Base-by-base conservation (phyloP, 2,888 invertebrate genomes). In the Apoda limacodes region DNA sequence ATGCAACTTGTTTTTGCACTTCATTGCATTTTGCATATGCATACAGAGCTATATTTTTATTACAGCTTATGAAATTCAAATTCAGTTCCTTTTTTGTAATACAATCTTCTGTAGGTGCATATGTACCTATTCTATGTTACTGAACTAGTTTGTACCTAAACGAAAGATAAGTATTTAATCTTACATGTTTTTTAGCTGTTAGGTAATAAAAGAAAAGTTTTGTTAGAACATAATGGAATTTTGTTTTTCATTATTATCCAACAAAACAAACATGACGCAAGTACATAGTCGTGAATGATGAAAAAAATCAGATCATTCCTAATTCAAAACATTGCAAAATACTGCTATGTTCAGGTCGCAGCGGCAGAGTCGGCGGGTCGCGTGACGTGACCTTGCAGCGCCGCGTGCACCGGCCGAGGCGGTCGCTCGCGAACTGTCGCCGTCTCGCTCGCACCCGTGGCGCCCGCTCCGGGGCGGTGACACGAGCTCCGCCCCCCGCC, bases 331-430 rank as follows among this genome's bases (percentile, higher is more conserved):
- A n/a, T n/a, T n/a, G n/a, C n/a, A n/a, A n/a, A n/a, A n/a, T n/a
- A n/a, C n/a, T n/a, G n/a, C n/a, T n/a, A n/a, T n/a, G n/a, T n/a
- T 17, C 17, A 6, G 7, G 17, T 17, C 17, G 17, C n/a, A 17
- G 5, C 17, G 17, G 9, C 28, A 28, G 15, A 25, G 20, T 7
- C 19, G n/a, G n/a, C 28, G 20, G 28, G 45, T 36, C 27, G 31
- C 33, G 32, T 48, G 50, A 49, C 54, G 42, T 43, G 45, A 69
- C 69, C 71, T 68, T 70, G 71, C 70, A 65, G 35, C 56, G 56
- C n/a, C n/a, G 37, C 40, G 35, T 34, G 53, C 50, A 39, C 43
- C 46, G 45, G 42, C 42, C 42, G 33, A 34, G 31, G 19, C 34
- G 33, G 30, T 25, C 34, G 32, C 49, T 45, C 45, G 43, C 44